Conservation (phyloP, 2,888 invertebrate species). For the Aporophyla nigra region DNA sequence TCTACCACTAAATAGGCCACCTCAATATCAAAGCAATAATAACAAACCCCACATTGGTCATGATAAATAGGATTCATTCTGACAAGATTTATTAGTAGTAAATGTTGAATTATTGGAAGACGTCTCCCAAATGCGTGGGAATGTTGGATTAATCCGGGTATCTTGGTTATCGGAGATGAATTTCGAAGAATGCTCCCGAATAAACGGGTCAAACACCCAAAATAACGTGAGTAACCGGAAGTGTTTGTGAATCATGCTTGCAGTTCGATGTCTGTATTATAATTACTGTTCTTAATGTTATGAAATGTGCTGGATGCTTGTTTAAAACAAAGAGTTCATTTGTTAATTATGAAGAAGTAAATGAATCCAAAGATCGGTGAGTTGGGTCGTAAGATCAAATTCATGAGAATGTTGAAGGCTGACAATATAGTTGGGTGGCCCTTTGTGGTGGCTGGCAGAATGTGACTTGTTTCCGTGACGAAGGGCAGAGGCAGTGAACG, state of each 20-base stretch:
- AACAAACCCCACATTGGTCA: conserved; percentile 55
- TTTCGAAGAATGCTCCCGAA: conserved; percentile 76
- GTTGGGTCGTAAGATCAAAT: conserved; percentile 22
- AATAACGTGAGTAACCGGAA: conserved; percentile 79
- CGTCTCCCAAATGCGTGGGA: conserved; percentile 55
- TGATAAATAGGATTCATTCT: conserved; percentile 65
- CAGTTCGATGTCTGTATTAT: conserved; percentile 72
- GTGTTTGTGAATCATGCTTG: conserved; percentile 80
- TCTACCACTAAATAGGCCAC: conserved; percentile 67
- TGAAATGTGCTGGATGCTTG: conserved; percentile 29
- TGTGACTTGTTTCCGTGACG: conserved; percentile 62
- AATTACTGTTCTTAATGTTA: conserved; percentile 56
- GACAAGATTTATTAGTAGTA: conserved; percentile 68
- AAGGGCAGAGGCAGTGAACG: conserved; percentile 78
- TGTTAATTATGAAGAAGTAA: conserved; percentile 17
- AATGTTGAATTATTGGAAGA: conserved; percentile 66
- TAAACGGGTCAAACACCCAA: conserved; percentile 81
- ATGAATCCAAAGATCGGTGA: conserved; percentile 21
- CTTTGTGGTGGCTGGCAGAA: conserved; percentile 64
- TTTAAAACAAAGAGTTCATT: conserved; percentile 33
- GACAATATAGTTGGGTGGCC: conserved; percentile 38
- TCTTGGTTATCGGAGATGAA: conserved; percentile 68
- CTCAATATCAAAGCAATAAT: conserved; percentile 65
- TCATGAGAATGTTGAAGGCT: conserved; percentile 30
- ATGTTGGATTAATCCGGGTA: conserved; percentile 72